A percentile compares a stretch with the other conserved stretches of the same genome.
Conservation (phyloP, 1,140 invertebrate genomes). For the Ctenoplectra terminalis region DNA sequence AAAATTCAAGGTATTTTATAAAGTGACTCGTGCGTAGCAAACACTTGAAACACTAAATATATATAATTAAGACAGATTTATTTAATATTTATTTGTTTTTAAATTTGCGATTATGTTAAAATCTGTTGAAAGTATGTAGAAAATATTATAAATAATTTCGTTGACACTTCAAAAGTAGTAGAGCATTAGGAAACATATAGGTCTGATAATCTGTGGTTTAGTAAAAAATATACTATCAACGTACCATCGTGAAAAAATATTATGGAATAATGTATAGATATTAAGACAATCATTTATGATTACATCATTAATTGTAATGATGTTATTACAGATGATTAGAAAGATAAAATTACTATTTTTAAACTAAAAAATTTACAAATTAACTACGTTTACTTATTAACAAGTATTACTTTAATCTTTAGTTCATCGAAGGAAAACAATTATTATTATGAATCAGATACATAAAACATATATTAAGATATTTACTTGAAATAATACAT, state of each 20-base stretch:
- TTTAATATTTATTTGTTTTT: conserved; percentile 19
- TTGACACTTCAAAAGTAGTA: conserved; percentile 6
- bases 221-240: neutral
- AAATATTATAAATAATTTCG: conserved; percentile 5
- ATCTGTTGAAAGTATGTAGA: neutral
- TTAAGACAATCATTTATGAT: too few species aligned
- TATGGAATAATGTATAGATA: neutral
- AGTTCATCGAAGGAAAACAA: neutral
- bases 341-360: conserved; percentile 8
- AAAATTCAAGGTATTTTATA: conserved; percentile 2
- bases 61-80: conserved; percentile 2
- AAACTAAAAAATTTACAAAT: neutral
- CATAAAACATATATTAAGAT: neutral
- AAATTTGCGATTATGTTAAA: neutral
- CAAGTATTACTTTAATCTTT: conserved; percentile 5
- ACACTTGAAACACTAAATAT: neutral
- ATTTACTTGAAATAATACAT: conserved; percentile 19
- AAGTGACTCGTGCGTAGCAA: neutral
- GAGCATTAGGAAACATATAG: neutral
- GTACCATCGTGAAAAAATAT: neutral
- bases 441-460: neutral
- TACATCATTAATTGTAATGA: conserved; percentile 1
- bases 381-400: neutral
- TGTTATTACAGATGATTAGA: neutral
- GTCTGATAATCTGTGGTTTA: neutral